Base-by-base conservation (phyloP, 2,888 invertebrate species). In the Ypsolopha scabrella region DNA sequence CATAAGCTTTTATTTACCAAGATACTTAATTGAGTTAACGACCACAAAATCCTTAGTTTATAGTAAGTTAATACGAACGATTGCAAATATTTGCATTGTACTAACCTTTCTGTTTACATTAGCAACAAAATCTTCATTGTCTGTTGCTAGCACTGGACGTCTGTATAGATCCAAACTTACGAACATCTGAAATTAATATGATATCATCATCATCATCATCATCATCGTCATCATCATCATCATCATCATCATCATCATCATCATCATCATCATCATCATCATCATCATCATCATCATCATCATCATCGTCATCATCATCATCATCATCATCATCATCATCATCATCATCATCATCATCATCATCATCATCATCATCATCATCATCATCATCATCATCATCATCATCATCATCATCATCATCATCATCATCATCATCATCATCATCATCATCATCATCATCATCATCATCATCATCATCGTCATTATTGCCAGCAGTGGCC, bases 111-210 rank as follows among this genome's bases (percentile, higher is more conserved):
- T 75, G 57, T 88, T 88, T 11, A 88, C 80, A 62, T 87, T 88
- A 6, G 88, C 88, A 36, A 88, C 68, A 55, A 88, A 88, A 59
- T 89, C 89, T 68, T 89, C 88, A 60, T 89, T 88, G 57, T 88
- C 88, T 0, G 80, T 66, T 0, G 88, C 88, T 37, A 87, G 58
- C 59, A 83, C 67, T 47, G 88, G 77, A 51, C 87, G 74, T 62
- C 79, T 70, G 63, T 88, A 80, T 13, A 88, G 59, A 56, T 86
- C 74, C 60, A 88, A 60, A 58, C 72, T 72, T 51, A 81, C 68
- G 59, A 88, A 80, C 61, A 87, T 61, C 88, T 88, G 61, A 47
- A 50, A 50, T 7, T n/a, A n/a, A n/a, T n/a, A n/a, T n/a, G n/a
- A n/a, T n/a, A n/a, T n/a, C n/a, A n/a, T n/a, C n/a, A n/a, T n/a